phyloP scores from a whole-genome alignment of 2,888 invertebrate genomes.

The Thysanoteuthis rhombus region DNA sequence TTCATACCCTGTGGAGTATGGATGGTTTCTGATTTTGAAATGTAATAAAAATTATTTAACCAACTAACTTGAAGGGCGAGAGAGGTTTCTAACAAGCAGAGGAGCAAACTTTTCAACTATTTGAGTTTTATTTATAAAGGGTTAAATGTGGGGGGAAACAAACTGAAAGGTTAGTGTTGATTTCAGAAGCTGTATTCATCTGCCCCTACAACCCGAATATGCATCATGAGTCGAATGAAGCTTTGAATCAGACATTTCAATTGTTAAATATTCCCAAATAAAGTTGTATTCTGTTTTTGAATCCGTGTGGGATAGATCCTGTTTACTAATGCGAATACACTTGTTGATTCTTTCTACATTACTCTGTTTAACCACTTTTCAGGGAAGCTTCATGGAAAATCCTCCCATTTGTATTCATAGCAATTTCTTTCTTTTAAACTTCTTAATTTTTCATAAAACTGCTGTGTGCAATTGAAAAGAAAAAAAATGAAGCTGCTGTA shows the following conservation, averaged over 20 bases:
- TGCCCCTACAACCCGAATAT: not conserved
- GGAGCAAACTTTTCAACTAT: too few relatives aligned
- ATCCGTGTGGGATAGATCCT: not conserved
- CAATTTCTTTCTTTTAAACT: not conserved
- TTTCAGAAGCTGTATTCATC: not conserved
- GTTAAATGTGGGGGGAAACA: not conserved
- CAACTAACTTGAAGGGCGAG: too few relatives aligned
- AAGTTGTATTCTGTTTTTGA: too few relatives aligned
- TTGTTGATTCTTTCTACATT: not conserved
- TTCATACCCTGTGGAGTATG: too few relatives aligned
- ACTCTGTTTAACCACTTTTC: not conserved
- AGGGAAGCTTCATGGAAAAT: not conserved
- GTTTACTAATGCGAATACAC: not conserved
- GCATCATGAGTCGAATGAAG: not conserved
- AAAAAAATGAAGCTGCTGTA: not conserved
- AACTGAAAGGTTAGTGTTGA: not conserved
- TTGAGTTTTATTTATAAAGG: too few relatives aligned
- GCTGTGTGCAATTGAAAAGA: not conserved
- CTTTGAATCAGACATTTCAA: not conserved
- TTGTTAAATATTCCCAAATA: not conserved
- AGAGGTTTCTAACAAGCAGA: too few relatives aligned
- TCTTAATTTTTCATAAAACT: not conserved
- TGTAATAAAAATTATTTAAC: too few relatives aligned
- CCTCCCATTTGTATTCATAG: not conserved
- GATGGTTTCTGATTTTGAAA: too few relatives aligned